These are phyloP conservation scores for Drosophila greeni DNA, from an alignment of 2,888 invertebrate species.

Conservation along the genomic window DNA sequence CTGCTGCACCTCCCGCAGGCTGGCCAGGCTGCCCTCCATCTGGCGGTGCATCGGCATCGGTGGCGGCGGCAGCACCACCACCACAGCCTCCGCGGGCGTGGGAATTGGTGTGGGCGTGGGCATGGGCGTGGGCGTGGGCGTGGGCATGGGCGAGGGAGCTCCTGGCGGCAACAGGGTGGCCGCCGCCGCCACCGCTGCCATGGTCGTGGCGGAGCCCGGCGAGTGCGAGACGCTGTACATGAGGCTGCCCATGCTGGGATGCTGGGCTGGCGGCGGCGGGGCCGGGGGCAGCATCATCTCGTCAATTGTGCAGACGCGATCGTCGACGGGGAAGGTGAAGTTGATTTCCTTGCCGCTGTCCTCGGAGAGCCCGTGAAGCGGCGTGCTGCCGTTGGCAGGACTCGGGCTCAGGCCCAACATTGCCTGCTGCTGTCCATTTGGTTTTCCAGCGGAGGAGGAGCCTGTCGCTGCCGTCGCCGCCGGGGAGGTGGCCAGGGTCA, in stretches of 20 bases:
- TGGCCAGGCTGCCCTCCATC: conserved; percentile 60
- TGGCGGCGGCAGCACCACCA: conserved; percentile 69
- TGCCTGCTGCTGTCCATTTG: conserved; percentile 45
- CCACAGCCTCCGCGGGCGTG: conserved; percentile 70
- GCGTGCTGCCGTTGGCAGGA: conserved; percentile 53
- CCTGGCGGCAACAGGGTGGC: conserved; percentile 74
- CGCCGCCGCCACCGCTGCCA: conserved; percentile 69
- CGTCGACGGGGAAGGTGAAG: conserved; percentile 81
- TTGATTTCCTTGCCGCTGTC: conserved; percentile 79
- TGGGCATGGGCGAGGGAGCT: conserved; percentile 61
- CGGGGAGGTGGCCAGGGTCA: conserved; percentile 59
- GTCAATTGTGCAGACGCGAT: conserved; percentile 79
- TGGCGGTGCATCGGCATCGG: conserved; percentile 44
- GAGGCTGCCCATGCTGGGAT: conserved; percentile 58
- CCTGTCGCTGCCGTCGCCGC: conserved; percentile 22
- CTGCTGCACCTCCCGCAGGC: conserved; percentile 65
- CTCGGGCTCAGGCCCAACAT: conserved; percentile 33
- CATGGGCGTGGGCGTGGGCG: neutral
- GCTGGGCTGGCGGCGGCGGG: conserved; percentile 70
- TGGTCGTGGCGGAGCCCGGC: conserved; percentile 56
- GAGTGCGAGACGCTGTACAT: conserved; percentile 60
- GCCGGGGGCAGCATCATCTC: conserved; percentile 77
- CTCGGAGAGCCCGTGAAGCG: conserved; percentile 35
- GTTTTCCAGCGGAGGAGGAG: conserved; percentile 1
- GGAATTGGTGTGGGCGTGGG: conserved; percentile 9